Conservation (phyloP, 2,797 vertebrate species). For the Eidolon dupreanum region DNA sequence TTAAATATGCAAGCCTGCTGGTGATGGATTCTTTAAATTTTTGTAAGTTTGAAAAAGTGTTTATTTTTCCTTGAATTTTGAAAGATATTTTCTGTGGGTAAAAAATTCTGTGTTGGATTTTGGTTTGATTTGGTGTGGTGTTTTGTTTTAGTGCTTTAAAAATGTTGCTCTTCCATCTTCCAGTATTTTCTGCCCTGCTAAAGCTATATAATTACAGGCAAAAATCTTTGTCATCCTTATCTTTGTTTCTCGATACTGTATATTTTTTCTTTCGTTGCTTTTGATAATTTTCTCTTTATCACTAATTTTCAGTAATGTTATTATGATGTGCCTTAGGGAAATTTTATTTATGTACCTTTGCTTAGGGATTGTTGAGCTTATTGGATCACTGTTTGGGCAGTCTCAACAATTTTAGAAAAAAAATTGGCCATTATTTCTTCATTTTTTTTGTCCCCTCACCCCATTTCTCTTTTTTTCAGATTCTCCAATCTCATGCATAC, state of each 20-base stretch:
- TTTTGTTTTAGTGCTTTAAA: neutral
- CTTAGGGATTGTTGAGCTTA: neutral
- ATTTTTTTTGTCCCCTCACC: neutral
- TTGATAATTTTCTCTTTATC: neutral
- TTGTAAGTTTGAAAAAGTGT: neutral
- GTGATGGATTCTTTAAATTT: neutral
- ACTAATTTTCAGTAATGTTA: neutral
- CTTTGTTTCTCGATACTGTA: neutral
- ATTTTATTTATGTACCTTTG: neutral
- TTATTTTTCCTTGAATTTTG: constrained; percentile 1
- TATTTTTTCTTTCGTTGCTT: neutral
- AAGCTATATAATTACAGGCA: neutral
- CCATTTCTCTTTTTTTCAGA: neutral
- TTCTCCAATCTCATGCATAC: neutral
- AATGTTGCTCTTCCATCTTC: neutral
- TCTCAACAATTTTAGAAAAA: neutral
- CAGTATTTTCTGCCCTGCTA: neutral
- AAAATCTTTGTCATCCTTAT: neutral
- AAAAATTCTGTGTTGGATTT: neutral
- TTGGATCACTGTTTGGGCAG: neutral
- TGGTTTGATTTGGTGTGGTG: neutral
- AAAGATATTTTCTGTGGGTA: neutral
- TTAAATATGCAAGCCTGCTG: neutral
- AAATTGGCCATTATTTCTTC: neutral
- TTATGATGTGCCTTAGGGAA: neutral